These are phyloP conservation scores for Rhea pennata DNA, from an alignment of 2,113 vertebrate species.

Conservation along the genomic window DNA sequence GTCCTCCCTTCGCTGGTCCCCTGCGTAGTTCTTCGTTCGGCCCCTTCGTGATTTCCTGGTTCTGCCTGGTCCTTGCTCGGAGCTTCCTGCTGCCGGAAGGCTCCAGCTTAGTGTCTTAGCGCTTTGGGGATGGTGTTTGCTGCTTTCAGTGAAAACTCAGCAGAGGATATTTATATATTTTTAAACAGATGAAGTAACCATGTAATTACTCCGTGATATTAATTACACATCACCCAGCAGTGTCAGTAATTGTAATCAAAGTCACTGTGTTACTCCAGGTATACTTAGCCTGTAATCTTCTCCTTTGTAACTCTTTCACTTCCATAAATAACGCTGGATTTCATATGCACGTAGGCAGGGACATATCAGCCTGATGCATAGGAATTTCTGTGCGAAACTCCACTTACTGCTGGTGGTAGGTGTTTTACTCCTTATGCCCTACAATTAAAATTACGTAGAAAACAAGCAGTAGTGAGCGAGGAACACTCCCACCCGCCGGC, in stretches of 20 bases:
- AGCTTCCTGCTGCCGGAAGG: background rate
- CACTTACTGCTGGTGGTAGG: background rate
- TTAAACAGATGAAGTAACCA: conserved; percentile 46
- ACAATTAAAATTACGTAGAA: background rate
- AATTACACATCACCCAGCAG: conserved; percentile 34
- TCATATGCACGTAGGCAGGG: background rate
- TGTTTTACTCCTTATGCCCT: background rate
- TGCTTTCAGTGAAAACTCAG: conserved; percentile 13
- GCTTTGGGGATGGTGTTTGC: background rate
- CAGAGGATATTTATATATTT: conserved; percentile 5
- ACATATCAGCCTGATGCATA: background rate
- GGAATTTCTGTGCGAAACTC: background rate
- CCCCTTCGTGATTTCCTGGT: background rate
- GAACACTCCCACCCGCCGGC: background rate
- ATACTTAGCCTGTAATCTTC: background rate
- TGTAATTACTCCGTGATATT: conserved; percentile 30
- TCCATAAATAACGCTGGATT: background rate
- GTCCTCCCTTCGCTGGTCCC: background rate
- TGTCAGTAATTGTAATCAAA: conserved; percentile 31
- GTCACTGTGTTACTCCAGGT: conserved; percentile 52
- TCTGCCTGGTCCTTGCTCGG: background rate
- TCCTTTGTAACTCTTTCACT: background rate
- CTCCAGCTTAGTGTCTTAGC: background rate
- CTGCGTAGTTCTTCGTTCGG: background rate
- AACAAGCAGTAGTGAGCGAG: background rate